Conservation (phyloP, 2,113 vertebrate species). For the Sterrhoptilus dennistouni region DNA sequence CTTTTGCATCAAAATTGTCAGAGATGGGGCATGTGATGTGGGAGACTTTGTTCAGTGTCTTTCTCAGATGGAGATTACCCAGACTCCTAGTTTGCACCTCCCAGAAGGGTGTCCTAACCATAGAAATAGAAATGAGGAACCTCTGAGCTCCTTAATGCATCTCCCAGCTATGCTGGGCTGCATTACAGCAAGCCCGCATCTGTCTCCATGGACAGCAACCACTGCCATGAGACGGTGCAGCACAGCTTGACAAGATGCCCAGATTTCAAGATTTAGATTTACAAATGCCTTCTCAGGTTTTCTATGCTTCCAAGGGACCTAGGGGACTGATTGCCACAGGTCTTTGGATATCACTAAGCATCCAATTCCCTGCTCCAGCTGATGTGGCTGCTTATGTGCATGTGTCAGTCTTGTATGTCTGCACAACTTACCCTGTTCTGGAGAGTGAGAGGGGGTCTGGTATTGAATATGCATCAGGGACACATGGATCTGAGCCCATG, state of each 20-base stretch:
- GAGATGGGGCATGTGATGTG: background rate
- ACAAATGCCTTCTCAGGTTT: background rate
- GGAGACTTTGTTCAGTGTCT: background rate
- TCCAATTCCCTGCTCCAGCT: background rate
- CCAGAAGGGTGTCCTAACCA: background rate
- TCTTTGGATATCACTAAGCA: background rate
- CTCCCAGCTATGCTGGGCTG: background rate
- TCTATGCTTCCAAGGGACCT: background rate
- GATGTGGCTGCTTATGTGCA: background rate
- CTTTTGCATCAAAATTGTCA: background rate
- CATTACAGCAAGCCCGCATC: background rate
- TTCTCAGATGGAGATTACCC: background rate
- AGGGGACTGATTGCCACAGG: background rate
- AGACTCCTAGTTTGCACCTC: background rate
- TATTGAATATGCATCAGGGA: conserved; percentile 67
- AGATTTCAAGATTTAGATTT: background rate
- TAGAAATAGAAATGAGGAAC: background rate
- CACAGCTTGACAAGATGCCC: background rate
- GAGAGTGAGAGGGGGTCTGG: conserved; percentile 40
- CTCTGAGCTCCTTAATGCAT: background rate
- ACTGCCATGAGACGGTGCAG: background rate
- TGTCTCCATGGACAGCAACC: background rate
- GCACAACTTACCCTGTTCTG: background rate
- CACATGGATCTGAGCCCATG: conserved; percentile 61
- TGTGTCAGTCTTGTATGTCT: conserved; percentile 21